phyloP scores from a whole-genome alignment of 1,140 invertebrate genomes.

The Diabrotica undecimpunctata region DNA sequence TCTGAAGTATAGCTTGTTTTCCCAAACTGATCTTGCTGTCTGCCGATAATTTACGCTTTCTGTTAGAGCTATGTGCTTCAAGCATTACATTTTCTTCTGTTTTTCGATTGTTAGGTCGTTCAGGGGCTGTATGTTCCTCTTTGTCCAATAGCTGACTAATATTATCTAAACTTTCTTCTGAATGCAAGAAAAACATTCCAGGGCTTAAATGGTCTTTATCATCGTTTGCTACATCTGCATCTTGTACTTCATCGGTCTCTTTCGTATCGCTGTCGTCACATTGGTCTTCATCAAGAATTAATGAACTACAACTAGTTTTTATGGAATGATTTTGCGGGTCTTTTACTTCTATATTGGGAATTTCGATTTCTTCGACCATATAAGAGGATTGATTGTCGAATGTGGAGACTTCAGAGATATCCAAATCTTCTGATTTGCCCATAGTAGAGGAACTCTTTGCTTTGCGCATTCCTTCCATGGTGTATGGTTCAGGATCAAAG shows the following conservation, averaged over 20 bases:
- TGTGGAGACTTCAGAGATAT: constrained; percentile 28
- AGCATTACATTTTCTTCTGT: background rate
- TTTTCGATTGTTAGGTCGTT: too few relatives aligned
- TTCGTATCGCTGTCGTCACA: constrained; percentile 11
- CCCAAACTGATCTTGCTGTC: constrained; percentile 43
- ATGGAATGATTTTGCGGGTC: constrained; percentile 19
- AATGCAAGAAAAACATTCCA: constrained; percentile 26
- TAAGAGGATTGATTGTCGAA: constrained; percentile 16
- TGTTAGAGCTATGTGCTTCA: constrained; percentile 18
- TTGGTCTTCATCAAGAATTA: constrained; percentile 25
- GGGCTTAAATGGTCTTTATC: constrained; percentile 16
- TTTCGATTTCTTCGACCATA: background rate
- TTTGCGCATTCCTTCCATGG: constrained; percentile 36
- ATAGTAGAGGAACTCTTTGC: constrained; percentile 26
- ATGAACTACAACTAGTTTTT: constrained; percentile 20
- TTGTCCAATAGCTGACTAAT: constrained; percentile 46
- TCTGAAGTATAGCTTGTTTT: constrained; percentile 38
- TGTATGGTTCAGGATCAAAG: constrained; percentile 35
- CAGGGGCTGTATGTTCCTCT: constrained; percentile 32
- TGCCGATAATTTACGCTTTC: constrained; percentile 41
- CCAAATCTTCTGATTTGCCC: constrained; percentile 21
- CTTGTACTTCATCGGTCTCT: background rate
- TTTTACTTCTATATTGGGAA: background rate
- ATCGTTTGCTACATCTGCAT: background rate
- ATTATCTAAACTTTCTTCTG: constrained; percentile 42